These are phyloP conservation scores for Trichonephila inaurata DNA, from an alignment of 1,140 invertebrate species.

Conservation along the genomic window DNA sequence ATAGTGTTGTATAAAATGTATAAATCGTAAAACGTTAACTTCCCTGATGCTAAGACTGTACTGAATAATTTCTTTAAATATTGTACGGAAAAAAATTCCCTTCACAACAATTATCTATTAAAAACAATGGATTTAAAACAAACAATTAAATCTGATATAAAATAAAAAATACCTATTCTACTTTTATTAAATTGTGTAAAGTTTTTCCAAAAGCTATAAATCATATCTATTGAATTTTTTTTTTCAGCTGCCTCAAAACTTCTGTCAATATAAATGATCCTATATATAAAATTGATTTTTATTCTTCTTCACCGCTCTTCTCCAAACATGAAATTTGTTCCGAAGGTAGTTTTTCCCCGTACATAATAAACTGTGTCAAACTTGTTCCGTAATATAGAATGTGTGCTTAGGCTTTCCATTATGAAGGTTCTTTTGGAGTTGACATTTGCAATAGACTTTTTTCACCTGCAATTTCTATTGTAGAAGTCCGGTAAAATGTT, in stretches of 20 bases:
- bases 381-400: slow-evolving; percentile 38
- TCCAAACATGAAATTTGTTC: slow-evolving; percentile 22
- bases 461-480: slow-evolving; percentile 17
- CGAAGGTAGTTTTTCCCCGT: background rate
- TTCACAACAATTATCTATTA: too few species aligned
- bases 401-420: slow-evolving; percentile 17
- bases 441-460: slow-evolving; percentile 35
- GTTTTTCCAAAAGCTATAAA: too few species aligned
- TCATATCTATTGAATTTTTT: background rate
- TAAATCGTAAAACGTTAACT: too few species aligned
- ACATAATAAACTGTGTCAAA: slow-evolving; percentile 38
- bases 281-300: background rate
- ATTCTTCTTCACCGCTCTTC: background rate
- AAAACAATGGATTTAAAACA: too few species aligned
- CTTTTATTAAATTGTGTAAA: too few species aligned
- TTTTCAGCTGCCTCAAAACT: background rate
- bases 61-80: too few species aligned
- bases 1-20: too few species aligned
- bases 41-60: too few species aligned
- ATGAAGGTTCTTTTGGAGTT: slow-evolving; percentile 27
- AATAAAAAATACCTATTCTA: too few species aligned
- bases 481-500: slow-evolving; percentile 6
- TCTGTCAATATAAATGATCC: slow-evolving; percentile 16
- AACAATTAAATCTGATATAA: too few species aligned
- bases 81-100: too few species aligned